Evolutionary conservation across 2,797 vertebrate genomes (phyloP).

Genomic region (Micrastur ruficollis): DNA sequence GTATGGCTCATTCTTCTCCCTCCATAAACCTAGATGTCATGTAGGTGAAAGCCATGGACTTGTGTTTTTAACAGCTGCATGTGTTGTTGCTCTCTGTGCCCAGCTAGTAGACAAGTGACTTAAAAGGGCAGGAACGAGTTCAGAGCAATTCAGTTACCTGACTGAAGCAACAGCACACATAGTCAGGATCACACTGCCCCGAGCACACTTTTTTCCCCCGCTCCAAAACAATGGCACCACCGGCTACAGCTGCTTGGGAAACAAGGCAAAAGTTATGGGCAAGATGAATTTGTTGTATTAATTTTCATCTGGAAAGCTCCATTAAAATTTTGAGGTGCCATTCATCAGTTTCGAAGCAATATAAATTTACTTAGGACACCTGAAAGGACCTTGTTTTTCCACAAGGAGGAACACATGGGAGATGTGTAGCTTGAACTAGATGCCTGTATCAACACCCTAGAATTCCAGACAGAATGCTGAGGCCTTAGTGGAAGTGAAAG

Average conservation of each 20-base stretch:
- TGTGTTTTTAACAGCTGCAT: neutral
- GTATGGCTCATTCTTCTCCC: neutral
- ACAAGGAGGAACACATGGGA: neutral
- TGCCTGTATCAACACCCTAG: neutral
- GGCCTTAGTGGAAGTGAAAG: neutral
- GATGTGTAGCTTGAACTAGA: neutral
- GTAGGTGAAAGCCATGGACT: neutral
- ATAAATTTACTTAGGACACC: neutral
- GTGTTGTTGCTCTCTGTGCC: neutral
- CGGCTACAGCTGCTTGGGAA: neutral
- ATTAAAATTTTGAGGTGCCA: neutral
- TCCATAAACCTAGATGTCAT: neutral
- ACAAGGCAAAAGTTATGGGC: neutral
- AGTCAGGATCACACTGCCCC: neutral
- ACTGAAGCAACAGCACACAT: neutral
- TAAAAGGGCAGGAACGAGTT: neutral
- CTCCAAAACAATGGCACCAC: neutral
- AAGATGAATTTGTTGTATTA: neutral
- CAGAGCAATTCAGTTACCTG: neutral
- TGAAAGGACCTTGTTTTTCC: neutral
- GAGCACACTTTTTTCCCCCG: accelerated
- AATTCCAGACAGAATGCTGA: neutral
- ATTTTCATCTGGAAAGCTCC: neutral
- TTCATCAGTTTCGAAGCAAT: neutral
- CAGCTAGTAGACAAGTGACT: neutral